These are phyloP conservation scores for Chloebia gouldiae DNA, from an alignment of 2,113 vertebrate species.

Conservation along the genomic window DNA sequence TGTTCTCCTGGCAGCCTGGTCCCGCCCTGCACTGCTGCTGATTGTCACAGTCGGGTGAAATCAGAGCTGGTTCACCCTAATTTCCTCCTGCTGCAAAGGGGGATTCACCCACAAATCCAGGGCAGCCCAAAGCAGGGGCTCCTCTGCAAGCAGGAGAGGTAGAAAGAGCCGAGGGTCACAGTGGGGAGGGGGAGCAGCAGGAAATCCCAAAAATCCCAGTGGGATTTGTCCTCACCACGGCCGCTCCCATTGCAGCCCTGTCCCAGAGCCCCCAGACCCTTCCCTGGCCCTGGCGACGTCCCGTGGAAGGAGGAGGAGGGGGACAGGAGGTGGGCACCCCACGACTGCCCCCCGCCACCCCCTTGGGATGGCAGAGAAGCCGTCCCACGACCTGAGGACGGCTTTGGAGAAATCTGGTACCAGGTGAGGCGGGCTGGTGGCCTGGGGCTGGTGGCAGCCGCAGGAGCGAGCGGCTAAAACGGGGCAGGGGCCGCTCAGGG, in stretches of 20 bases:
- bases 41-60: not conserved
- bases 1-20: not conserved
- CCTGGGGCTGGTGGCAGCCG: not conserved
- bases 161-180: accelerated
- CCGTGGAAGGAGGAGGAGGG: not conserved
- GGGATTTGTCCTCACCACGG: not conserved
- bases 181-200: not conserved
- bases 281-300: accelerated
- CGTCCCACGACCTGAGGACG: accelerated
- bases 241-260: accelerated
- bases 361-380: not conserved
- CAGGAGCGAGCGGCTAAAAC: accelerated
- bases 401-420: not conserved
- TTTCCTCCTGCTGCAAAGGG: not conserved
- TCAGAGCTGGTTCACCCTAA: not conserved
- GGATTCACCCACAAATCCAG: accelerated
- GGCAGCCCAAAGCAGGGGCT: not conserved
- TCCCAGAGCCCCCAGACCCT: not conserved
- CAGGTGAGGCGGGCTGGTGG: not conserved
- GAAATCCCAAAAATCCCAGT: accelerated
- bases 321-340: not conserved
- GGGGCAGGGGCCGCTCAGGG: not conserved
- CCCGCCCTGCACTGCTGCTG: accelerated
- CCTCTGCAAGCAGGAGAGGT: not conserved
- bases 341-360: accelerated